phyloP scores from a whole-genome alignment of 2,888 invertebrate genomes.

The Scaptomyza reducta region DNA sequence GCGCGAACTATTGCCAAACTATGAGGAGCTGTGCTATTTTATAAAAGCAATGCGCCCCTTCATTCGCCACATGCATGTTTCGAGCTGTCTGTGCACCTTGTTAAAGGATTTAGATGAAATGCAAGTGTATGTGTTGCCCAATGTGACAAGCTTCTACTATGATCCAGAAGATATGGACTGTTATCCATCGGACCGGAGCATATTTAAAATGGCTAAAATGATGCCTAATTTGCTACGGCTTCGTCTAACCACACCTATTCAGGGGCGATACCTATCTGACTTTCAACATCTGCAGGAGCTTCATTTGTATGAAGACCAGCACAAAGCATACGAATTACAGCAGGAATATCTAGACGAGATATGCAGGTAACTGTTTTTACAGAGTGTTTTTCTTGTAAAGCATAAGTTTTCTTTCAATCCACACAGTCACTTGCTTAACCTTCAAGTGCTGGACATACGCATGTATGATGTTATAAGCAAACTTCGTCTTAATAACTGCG shows the following conservation, averaged over 20 bases:
- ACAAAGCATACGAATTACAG: slow-evolving; percentile 72
- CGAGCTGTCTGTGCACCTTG: slow-evolving; percentile 67
- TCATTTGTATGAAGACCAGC: slow-evolving; percentile 73
- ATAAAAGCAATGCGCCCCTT: slow-evolving; percentile 56
- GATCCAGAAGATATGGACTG: slow-evolving; percentile 71
- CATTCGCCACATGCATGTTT: slow-evolving; percentile 60
- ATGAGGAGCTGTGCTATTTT: slow-evolving; percentile 72
- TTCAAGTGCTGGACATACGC: slow-evolving; percentile 74
- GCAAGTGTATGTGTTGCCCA: slow-evolving; percentile 56
- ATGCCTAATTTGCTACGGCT: slow-evolving; percentile 71
- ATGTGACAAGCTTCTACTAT: slow-evolving; percentile 67
- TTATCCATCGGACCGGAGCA: slow-evolving; percentile 69
- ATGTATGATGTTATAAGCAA: slow-evolving; percentile 70
- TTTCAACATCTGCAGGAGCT: slow-evolving; percentile 73
- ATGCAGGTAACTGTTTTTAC: slow-evolving; percentile 47
- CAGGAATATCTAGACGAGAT: slow-evolving; percentile 73
- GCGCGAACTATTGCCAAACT: slow-evolving; percentile 62
- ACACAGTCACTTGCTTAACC: slow-evolving; percentile 54
- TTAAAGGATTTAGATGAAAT: slow-evolving; percentile 73
- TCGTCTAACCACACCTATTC: slow-evolving; percentile 72
- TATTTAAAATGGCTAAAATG: slow-evolving; percentile 62
- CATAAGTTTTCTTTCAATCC: background rate
- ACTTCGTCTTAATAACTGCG: slow-evolving; percentile 65
- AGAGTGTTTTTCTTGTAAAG: background rate
- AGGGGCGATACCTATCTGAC: slow-evolving; percentile 65